Percentiles rank a stretch among this genome's conserved stretches.
Evolutionary conservation across 2,797 vertebrate genomes (phyloP).

Genomic region (Allobates femoralis): DNA sequence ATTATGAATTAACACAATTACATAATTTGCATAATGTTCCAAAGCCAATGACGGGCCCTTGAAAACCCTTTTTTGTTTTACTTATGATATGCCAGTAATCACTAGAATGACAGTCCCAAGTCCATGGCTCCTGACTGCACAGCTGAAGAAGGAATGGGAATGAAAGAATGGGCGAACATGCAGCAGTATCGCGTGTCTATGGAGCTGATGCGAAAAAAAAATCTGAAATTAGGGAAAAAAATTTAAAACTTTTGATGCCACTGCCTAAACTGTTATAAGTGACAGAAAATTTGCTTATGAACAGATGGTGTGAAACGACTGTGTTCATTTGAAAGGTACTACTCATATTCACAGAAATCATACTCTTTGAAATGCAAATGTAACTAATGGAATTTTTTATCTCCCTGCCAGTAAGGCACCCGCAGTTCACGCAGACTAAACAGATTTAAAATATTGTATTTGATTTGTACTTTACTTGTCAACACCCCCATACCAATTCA

Average conservation of each 20-base stretch:
- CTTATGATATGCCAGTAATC: too few relatives aligned
- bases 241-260: background rate
- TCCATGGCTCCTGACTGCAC: too few relatives aligned
- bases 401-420: background rate
- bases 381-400: conserved; percentile 16
- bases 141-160: too few relatives aligned
- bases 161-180: too few relatives aligned
- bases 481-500: conserved; percentile 40
- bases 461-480: conserved; percentile 56
- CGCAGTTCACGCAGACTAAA: conserved; percentile 8
- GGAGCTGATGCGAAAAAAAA: too few relatives aligned
- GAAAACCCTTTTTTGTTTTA: too few relatives aligned
- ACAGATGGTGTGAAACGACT: background rate
- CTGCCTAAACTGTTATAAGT: background rate
- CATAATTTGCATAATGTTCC: too few relatives aligned
- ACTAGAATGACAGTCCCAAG: too few relatives aligned
- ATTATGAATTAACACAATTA: too few relatives aligned
- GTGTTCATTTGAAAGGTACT: background rate
- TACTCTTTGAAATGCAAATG: conserved; percentile 29
- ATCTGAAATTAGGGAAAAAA: background rate
- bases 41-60: too few relatives aligned
- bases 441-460: conserved; percentile 49
- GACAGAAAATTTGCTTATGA: background rate
- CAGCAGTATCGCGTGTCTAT: too few relatives aligned
- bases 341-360: conserved; percentile 1